Conservation (phyloP, 2,797 vertebrate genomes). For the Tangara arthus region DNA sequence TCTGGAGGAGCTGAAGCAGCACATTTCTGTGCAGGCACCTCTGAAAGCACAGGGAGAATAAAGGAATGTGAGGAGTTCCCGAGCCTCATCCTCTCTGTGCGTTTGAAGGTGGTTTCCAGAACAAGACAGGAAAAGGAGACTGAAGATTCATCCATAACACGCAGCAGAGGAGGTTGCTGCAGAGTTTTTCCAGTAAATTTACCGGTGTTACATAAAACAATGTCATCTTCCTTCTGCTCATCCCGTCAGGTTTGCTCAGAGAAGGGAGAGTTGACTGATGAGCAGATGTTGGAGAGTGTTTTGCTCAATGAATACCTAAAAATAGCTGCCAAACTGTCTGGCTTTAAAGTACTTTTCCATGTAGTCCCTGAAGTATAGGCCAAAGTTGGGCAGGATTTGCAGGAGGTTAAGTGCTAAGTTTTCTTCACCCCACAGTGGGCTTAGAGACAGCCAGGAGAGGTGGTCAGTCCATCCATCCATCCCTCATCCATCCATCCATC, state of each 20-base stretch:
- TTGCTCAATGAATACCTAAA: constrained; percentile 50
- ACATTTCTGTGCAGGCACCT: neutral
- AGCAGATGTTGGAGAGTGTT: constrained; percentile 54
- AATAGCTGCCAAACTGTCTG: constrained; percentile 38
- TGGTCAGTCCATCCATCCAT: neutral
- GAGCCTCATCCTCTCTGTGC: neutral
- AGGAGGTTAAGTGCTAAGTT: constrained; percentile 56
- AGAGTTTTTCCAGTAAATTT: constrained; percentile 46
- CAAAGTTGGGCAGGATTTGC: constrained; percentile 6
- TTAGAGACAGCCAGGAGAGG: neutral
- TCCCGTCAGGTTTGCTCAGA: constrained; percentile 35
- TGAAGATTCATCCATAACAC: neutral
- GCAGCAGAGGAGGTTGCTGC: neutral
- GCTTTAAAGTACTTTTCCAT: constrained; percentile 66
- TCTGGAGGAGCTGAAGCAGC: neutral
- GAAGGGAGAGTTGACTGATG: constrained; percentile 46
- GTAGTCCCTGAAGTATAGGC: constrained; percentile 41
- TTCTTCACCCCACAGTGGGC: neutral
- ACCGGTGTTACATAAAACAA: constrained; percentile 53
- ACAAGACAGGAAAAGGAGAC: neutral
- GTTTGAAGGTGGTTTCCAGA: neutral
- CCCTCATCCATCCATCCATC: neutral
- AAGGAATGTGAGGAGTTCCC: neutral
- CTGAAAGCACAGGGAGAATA: neutral
- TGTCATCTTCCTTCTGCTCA: constrained; percentile 37